Evolutionary conservation across 2,888 invertebrate species (phyloP).

Genomic region (Lathronympha strigana): DNA sequence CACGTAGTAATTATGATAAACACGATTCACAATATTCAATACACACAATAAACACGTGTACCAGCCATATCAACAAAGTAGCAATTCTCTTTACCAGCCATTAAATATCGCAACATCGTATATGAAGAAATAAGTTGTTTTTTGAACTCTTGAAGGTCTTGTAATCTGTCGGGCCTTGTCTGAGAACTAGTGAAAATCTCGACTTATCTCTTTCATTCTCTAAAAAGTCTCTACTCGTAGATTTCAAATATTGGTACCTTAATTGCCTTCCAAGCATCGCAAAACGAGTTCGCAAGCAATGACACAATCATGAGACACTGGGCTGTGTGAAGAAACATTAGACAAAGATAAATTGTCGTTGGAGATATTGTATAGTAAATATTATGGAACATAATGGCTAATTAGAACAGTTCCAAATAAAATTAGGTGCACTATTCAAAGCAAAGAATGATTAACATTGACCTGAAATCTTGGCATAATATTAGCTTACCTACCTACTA

Average conservation of each 20-base stretch:
- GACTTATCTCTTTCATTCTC: no score
- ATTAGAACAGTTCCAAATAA: slow-evolving; percentile 24
- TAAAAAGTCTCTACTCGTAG: no score
- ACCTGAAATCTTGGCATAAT: slow-evolving; percentile 10
- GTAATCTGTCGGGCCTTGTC: no score
- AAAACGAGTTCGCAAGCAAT: slow-evolving; percentile 34
- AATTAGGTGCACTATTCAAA: slow-evolving; percentile 23
- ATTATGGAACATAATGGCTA: slow-evolving; percentile 28
- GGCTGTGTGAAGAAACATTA: slow-evolving; percentile 35
- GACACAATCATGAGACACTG: slow-evolving; percentile 35
- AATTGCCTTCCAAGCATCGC: slow-evolving; percentile 4
- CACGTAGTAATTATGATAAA: background rate
- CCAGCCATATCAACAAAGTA: no score
- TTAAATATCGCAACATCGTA: no score
- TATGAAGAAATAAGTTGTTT: no score
- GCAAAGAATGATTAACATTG: slow-evolving; percentile 24
- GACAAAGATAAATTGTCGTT: slow-evolving; percentile 36
- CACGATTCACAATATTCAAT: background rate
- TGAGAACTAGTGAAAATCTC: no score
- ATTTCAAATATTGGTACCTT: no score
- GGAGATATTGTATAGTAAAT: slow-evolving; percentile 20
- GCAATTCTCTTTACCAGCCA: no score
- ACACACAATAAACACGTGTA: no score
- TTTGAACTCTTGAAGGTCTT: no score
- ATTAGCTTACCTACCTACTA: background rate